phyloP scores from a whole-genome alignment of 2,888 invertebrate genomes.

The Oscheius onirici region DNA sequence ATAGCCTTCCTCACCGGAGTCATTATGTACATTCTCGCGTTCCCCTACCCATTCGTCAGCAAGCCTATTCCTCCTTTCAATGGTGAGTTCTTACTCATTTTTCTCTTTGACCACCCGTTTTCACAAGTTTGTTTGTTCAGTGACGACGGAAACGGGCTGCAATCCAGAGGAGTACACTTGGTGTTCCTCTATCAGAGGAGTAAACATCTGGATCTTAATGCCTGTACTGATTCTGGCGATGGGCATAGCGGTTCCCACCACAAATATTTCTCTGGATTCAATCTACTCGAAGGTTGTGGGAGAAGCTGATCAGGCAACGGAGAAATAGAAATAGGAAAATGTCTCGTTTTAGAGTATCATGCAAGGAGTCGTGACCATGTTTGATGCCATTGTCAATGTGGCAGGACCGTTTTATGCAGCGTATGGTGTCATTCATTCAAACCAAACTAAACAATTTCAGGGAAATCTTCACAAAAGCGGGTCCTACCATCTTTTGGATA shows the following conservation, averaged over 20 bases:
- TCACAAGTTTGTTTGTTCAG: constrained; percentile 2
- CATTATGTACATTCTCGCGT: constrained; percentile 12
- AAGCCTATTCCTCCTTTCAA: background rate
- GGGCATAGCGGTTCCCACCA: background rate
- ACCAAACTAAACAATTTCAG: constrained; percentile 9
- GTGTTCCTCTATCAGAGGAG: background rate
- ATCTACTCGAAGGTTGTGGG: constrained; percentile 25
- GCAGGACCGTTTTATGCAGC: constrained; percentile 6
- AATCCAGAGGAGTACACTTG: constrained; percentile 7
- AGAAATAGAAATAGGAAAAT: background rate
- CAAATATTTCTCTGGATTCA: background rate
- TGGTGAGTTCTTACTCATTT: constrained; percentile 3
- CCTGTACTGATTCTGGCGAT: background rate
- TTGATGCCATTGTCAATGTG: constrained; percentile 13
- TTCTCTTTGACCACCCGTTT: background rate
- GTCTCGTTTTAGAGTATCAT: constrained; percentile 16
- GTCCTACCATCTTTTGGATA: constrained; percentile 17
- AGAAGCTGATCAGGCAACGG: constrained; percentile 15
- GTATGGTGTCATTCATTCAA: too few relatives aligned
- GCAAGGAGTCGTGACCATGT: constrained; percentile 2
- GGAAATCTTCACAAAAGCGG: constrained; percentile 9
- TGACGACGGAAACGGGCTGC: constrained; percentile 17
- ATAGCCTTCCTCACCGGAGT: background rate
- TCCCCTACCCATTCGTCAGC: constrained; percentile 15
- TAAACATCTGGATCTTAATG: background rate